Evolutionary conservation across 2,797 vertebrate species (phyloP).

Genomic region (Malurus leucopterus): DNA sequence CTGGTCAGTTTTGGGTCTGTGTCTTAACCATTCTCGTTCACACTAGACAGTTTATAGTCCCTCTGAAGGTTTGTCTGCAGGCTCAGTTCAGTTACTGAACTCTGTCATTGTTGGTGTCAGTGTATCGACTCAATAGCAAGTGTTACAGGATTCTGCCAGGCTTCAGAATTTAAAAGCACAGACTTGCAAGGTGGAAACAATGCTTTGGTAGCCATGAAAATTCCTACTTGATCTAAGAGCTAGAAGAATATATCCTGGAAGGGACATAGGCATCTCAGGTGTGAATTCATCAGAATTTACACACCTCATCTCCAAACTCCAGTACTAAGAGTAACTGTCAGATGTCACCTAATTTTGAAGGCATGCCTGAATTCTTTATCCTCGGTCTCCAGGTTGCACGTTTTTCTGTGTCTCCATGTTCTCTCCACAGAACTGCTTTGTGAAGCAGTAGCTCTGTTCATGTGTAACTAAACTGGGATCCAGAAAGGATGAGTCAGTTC

Average conservation of each 20-base stretch:
- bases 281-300: neutral
- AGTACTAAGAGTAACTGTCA: neutral
- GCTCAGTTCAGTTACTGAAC: neutral
- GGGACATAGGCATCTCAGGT: rapidly evolving
- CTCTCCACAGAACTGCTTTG: neutral
- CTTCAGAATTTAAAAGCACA: neutral
- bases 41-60: neutral
- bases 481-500: neutral
- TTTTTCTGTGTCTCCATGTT: neutral
- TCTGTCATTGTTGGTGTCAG: neutral
- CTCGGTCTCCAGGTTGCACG: neutral
- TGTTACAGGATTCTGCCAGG: neutral
- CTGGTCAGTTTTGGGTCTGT: neutral
- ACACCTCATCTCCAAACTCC: neutral
- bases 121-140: neutral
- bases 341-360: neutral
- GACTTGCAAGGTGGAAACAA: neutral
- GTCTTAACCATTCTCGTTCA: neutral
- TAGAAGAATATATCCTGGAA: neutral
- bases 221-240: neutral
- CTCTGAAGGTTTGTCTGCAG: neutral
- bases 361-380: neutral
- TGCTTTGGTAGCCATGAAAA: neutral
- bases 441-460: neutral
- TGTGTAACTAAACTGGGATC: neutral